Conservation (phyloP, 1,140 invertebrate genomes). For the Steinernema feltiae region DNA sequence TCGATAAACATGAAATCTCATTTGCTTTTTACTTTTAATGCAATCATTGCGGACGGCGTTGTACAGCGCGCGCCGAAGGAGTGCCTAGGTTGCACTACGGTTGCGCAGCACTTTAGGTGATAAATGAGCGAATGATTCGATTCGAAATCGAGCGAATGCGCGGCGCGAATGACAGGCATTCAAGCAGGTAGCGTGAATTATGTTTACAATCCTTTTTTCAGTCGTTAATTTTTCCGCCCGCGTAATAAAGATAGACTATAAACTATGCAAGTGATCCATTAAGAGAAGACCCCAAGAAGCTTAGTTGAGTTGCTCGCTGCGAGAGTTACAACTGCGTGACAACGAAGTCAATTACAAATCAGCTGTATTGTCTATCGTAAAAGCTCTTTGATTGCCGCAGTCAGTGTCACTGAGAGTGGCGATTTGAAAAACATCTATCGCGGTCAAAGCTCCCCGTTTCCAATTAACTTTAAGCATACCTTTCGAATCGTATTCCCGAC, state of each 20-base stretch:
- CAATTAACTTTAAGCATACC: no score
- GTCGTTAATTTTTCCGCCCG: not conserved
- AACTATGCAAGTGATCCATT: not conserved
- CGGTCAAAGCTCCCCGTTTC: no score
- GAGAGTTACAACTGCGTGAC: no score
- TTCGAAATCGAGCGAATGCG: no score
- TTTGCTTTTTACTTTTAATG: not conserved
- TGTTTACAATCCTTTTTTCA: not conserved
- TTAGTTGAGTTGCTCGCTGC: no score
- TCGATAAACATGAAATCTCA: not conserved
- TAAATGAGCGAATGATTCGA: not conserved
- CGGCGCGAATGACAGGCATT: not conserved
- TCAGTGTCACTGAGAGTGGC: no score
- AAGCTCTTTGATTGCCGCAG: no score
- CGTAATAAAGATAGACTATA: not conserved
- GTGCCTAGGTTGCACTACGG: not conserved
- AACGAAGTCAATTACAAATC: no score
- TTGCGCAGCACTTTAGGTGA: not conserved
- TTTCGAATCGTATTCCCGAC: no score
- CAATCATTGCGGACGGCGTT: not conserved
- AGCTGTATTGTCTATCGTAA: no score
- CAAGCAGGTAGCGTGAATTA: not conserved
- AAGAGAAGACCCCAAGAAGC: not conserved
- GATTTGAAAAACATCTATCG: no score
- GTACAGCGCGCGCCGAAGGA: no score